Base-by-base conservation (phyloP, 2,113 vertebrate species). In the Aleadryas rufinucha region DNA sequence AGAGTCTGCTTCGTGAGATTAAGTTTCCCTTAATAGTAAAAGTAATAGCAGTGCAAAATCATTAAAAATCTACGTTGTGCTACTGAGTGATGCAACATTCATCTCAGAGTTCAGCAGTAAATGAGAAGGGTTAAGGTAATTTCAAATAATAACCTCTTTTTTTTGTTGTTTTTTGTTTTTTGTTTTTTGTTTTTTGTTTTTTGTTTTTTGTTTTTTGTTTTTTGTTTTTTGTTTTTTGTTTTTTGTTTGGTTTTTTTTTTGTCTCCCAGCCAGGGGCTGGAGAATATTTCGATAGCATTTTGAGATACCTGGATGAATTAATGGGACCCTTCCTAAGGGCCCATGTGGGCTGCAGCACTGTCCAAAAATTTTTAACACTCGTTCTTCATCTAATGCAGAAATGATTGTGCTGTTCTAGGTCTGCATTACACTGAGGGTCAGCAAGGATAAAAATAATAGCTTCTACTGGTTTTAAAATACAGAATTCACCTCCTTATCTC, bases 401-500 rank as follows among this genome's bases (percentile, higher is more conserved):
- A 79, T 19, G 2, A 52, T 56, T 92, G 52, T 27, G 10, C 26
- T 89, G 5, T 54, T 81, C 13, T 28, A 81, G 21, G 60, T 66
- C 56, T 75, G 6, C 13, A 9, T 81, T 84, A 50, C 23, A 28
- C 12, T 31, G 35, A 6, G 49, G 45, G 80, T 92, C 86, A 95
- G 41, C 31, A 59, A 78, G 66, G 49, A 68, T 69, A 63, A 74
- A 49, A 59, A 14, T 76, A 89, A 71, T 49, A 89, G 14, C 16
- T 89, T 89, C 56, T 78, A 26, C 35, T 64, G 20, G 21, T 83
- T 92, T 81, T 90, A 60, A 93, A 95, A 78, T 60, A 68, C 19
- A 84, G 30, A 21, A 83, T 71, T 92, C 57, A 64, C 21, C 18
- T 72, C n/a, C 41, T 91, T 95, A 90, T 84, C 56, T 70, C 16